Evolutionary conservation across 2,888 invertebrate genomes (phyloP).

Genomic region (Catocala sponsa): DNA sequence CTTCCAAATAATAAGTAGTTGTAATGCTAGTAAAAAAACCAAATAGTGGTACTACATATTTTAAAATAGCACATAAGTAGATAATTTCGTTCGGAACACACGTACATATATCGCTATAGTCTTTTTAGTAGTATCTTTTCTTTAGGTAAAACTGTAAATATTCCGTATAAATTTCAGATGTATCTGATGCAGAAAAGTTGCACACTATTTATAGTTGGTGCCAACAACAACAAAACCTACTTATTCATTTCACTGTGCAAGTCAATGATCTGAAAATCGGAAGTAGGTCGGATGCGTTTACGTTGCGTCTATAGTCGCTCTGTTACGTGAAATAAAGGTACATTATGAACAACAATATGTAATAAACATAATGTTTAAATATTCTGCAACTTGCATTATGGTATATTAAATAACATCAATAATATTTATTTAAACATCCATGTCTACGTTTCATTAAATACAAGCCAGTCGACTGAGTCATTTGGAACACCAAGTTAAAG

Average conservation of each 20-base stretch:
- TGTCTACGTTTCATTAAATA: too few relatives aligned
- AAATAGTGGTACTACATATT: not conserved
- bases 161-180: not conserved
- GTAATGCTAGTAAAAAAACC: not conserved
- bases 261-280: constrained; percentile 52
- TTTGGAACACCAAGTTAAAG: not conserved
- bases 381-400: too few relatives aligned
- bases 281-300: constrained; percentile 43
- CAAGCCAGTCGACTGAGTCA: not conserved
- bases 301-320: constrained; percentile 18
- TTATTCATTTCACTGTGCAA: constrained; percentile 45
- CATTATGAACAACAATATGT: not conserved
- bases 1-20: constrained; percentile 6
- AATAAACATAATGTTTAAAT: not conserved
- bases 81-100: too few relatives aligned
- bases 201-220: constrained; percentile 35
- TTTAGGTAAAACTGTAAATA: too few relatives aligned
- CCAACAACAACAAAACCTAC: constrained; percentile 54
- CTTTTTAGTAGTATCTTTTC: too few relatives aligned
- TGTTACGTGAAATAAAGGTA: not conserved
- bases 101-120: too few relatives aligned
- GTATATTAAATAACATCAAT: too few relatives aligned
- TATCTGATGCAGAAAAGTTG: constrained; percentile 1
- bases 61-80: too few relatives aligned
- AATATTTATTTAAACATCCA: too few relatives aligned